phyloP scores from a whole-genome alignment of 2,113 vertebrate genomes.

The Hepsetus odoe region DNA sequence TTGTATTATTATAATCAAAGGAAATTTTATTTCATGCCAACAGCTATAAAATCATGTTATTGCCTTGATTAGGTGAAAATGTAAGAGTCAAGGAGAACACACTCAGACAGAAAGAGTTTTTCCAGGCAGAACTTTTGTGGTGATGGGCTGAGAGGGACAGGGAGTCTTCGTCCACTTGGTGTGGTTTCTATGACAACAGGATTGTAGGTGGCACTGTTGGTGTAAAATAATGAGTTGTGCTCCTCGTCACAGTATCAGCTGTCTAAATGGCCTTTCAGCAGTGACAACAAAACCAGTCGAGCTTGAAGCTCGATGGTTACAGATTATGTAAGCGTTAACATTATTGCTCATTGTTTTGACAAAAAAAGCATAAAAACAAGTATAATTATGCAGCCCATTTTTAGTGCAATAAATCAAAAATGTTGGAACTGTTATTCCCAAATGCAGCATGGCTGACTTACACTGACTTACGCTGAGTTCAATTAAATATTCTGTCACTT shows the following conservation, averaged over 20 bases:
- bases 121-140: slow-evolving; percentile 1
- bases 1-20: too few species aligned
- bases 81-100: not conserved
- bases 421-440: not conserved
- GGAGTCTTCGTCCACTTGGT: not conserved
- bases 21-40: too few species aligned
- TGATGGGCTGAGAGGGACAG: not conserved
- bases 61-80: too few species aligned
- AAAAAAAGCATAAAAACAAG: not conserved
- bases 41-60: too few species aligned
- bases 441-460: not conserved
- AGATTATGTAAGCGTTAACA: not conserved
- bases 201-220: slow-evolving; percentile 7
- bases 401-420: not conserved
- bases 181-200: slow-evolving; percentile 26
- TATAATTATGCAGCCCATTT: not conserved
- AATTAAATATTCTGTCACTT: not conserved
- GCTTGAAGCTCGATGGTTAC: not conserved
- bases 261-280: not conserved
- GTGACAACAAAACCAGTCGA: not conserved
- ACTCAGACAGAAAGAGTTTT: not conserved
- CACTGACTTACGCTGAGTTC: not conserved
- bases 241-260: slow-evolving; percentile 4
- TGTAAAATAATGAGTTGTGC: slow-evolving; percentile 30
- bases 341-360: not conserved